Evolutionary conservation across 2,113 vertebrate genomes (phyloP).

Genomic region (Ptilonorhynchus violaceus): DNA sequence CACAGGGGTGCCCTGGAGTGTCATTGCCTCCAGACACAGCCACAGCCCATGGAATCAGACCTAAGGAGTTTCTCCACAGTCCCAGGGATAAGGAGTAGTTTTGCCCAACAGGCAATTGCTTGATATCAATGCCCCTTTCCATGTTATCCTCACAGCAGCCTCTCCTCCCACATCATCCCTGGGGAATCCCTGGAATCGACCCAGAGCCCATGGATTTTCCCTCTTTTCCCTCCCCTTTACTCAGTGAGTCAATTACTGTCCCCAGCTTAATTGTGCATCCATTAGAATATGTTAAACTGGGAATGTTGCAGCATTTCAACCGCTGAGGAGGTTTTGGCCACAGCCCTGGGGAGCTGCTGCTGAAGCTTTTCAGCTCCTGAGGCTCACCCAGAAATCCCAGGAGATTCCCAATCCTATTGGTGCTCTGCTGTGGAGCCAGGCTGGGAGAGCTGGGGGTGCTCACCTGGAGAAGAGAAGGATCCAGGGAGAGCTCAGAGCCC

Average conservation of each 20-base stretch:
- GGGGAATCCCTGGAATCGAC: not conserved
- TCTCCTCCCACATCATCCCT: not conserved
- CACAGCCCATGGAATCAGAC: not conserved
- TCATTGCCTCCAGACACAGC: not conserved
- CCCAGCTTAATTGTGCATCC: not conserved
- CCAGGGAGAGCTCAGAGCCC: not conserved
- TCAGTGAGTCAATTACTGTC: not conserved
- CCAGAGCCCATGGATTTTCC: accelerated
- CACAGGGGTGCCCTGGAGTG: accelerated
- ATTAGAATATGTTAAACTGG: not conserved
- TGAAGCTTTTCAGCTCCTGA: not conserved
- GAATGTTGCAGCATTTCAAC: not conserved
- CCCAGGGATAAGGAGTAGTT: not conserved
- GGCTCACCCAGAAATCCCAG: not conserved
- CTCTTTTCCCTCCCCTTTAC: not conserved
- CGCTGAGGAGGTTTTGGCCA: accelerated
- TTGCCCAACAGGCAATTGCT: not conserved
- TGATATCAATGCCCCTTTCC: not conserved
- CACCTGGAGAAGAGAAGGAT: accelerated
- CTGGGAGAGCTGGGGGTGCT: not conserved
- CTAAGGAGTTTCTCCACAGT: not conserved
- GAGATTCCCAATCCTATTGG: accelerated
- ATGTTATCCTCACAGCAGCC: not conserved
- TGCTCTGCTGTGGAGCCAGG: not conserved
- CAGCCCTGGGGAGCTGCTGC: accelerated